Conservation (phyloP, 1,140 invertebrate genomes). For the Heliconius nattereri region DNA sequence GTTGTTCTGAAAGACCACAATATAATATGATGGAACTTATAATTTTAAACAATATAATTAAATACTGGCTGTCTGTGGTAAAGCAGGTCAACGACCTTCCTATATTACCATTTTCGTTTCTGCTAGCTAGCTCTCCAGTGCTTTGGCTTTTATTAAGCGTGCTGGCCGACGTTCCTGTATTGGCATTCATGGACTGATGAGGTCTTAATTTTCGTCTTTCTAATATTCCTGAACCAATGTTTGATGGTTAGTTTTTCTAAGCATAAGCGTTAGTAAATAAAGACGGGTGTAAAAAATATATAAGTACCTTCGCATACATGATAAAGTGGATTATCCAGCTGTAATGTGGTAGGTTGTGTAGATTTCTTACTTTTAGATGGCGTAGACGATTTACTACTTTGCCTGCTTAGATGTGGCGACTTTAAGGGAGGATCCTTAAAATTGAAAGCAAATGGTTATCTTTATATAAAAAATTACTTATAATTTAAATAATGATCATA, state of each 20-base stretch:
- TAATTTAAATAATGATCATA: conserved; percentile 18
- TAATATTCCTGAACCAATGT: conserved; percentile 68
- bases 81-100: conserved; percentile 7
- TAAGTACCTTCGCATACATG: conserved; percentile 87
- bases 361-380: conserved; percentile 67
- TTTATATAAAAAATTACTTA: neutral
- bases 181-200: conserved; percentile 77
- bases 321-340: conserved; percentile 89
- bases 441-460: conserved; percentile 21
- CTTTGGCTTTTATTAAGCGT: conserved; percentile 83
- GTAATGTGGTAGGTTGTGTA: conserved; percentile 73
- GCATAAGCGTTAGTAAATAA: conserved; percentile 45
- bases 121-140: conserved; percentile 81
- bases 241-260: conserved; percentile 53
- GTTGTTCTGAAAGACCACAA: conserved; percentile 61
- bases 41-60: neutral
- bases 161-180: conserved; percentile 60
- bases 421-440: conserved; percentile 74
- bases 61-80: neutral
- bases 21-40: neutral
- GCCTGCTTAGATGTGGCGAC: conserved; percentile 65
- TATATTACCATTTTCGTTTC: conserved; percentile 65
- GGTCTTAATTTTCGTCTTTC: conserved; percentile 74
- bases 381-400: conserved; percentile 73
- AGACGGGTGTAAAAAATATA: conserved; percentile 4